Conservation (phyloP, 2,888 invertebrate species). For the Peribatodes rhomboidaria region DNA sequence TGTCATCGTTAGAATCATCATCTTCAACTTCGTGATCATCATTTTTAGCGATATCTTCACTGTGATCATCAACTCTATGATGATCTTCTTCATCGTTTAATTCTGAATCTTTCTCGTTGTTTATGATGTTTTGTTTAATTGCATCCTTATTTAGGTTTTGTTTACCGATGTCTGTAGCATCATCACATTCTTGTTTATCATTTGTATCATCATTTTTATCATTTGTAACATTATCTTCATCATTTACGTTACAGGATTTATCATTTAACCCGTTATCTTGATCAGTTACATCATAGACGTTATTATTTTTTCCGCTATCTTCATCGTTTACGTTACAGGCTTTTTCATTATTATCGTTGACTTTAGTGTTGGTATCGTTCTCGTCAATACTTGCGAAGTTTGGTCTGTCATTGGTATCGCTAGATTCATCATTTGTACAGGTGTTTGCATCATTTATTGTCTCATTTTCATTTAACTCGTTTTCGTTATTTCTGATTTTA, state of each 20-base stretch:
- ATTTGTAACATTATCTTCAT: background rate
- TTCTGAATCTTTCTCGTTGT: background rate
- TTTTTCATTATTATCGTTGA: too few species aligned
- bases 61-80: too few species aligned
- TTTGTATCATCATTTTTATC: background rate
- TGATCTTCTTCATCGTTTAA: background rate
- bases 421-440: background rate
- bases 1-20: constrained; percentile 16
- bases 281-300: background rate
- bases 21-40: constrained; percentile 6
- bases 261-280: background rate
- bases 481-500: background rate
- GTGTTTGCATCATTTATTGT: constrained; percentile 1
- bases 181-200: background rate
- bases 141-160: background rate
- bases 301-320: background rate
- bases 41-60: background rate
- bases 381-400: too few species aligned
- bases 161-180: background rate
- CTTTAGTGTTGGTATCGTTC: too few species aligned
- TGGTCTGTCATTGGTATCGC: background rate
- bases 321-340: background rate
- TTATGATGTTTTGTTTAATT: background rate
- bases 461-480: background rate
- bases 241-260: too few species aligned